phyloP scores from a whole-genome alignment of 2,113 vertebrate species.

The Apteryx owenii region DNA sequence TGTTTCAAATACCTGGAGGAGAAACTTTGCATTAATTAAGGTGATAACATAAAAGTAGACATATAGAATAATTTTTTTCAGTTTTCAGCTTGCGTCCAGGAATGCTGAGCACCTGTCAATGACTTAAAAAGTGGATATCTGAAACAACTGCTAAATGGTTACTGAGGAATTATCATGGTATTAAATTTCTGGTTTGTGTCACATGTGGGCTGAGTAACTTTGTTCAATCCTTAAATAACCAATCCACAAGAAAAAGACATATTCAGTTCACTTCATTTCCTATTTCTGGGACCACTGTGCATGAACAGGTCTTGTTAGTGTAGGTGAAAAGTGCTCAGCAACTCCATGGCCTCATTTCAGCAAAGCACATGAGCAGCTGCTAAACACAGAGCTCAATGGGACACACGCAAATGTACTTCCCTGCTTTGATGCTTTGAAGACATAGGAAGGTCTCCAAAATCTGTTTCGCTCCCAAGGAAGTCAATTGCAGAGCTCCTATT shows the following conservation, averaged over 20 bases:
- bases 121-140: neutral
- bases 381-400: neutral
- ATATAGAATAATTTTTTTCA: neutral
- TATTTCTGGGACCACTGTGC: neutral
- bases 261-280: neutral
- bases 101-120: neutral
- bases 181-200: neutral
- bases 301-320: neutral
- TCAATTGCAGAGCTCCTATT: neutral
- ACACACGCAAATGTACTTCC: neutral
- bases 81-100: neutral
- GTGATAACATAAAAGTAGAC: neutral
- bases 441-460: neutral
- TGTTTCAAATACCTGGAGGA: neutral
- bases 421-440: neutral
- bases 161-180: neutral
- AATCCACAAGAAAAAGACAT: neutral
- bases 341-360: accelerated
- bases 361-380: neutral
- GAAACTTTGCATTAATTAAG: neutral
- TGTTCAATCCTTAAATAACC: neutral
- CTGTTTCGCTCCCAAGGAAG: neutral
- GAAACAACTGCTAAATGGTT: neutral
- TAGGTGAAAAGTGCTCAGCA: neutral
- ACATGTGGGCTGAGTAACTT: neutral